phyloP scores from a whole-genome alignment of 1,140 invertebrate species.

The Drosophila parvula region DNA sequence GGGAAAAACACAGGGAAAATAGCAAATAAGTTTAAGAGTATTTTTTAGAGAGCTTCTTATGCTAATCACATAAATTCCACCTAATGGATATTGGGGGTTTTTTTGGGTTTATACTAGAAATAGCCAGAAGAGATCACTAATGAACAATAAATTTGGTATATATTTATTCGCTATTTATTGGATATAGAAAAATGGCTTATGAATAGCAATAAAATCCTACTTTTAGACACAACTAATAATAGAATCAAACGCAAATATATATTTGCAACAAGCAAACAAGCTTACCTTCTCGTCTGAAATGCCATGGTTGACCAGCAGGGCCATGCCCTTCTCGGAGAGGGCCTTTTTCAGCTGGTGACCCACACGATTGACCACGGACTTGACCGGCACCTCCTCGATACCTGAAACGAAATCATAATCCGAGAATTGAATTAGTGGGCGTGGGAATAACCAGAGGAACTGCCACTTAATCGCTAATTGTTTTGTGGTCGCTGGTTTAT shows the following conservation, averaged over 20 bases:
- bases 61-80: neutral
- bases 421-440: conserved; percentile 26
- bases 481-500: conserved; percentile 43
- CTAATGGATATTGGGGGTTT: neutral
- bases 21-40: conserved; percentile 31
- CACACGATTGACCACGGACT: conserved; percentile 88
- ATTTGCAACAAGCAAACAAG: neutral
- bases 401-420: conserved; percentile 84
- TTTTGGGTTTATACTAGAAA: neutral
- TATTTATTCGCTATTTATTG: neutral
- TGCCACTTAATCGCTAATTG: conserved; percentile 57
- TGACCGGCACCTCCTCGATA: conserved; percentile 88
- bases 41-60: neutral
- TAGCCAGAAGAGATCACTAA: too few species aligned
- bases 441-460: conserved; percentile 60
- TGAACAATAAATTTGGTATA: neutral
- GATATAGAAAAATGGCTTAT: neutral
- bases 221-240: neutral
- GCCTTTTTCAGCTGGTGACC: conserved; percentile 88
- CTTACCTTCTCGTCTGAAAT: conserved; percentile 89
- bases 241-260: neutral
- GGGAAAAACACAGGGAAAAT: conserved; percentile 18
- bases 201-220: neutral
- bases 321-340: conserved; percentile 88
- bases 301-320: conserved; percentile 90